phyloP scores from a whole-genome alignment of 2,888 invertebrate genomes.

The Polyommatus iphigenia region DNA sequence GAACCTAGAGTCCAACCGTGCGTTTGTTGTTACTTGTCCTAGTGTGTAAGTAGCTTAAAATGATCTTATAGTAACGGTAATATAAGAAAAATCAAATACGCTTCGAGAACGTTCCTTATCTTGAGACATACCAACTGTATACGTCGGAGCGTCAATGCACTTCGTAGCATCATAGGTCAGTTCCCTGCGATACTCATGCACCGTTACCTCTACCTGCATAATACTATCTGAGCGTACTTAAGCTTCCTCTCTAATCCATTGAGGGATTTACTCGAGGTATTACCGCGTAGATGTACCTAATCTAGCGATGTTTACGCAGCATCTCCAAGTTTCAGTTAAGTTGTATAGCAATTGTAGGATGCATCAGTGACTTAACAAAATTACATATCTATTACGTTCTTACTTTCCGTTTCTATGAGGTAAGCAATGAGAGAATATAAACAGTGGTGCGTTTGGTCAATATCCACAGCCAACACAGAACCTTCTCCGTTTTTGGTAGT shows the following conservation, averaged over 20 bases:
- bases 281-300: background rate
- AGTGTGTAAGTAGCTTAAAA: background rate
- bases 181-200: conserved; percentile 75
- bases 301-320: background rate
- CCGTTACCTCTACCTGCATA: conserved; percentile 67
- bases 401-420: conserved; percentile 45
- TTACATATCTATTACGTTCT: conserved; percentile 68
- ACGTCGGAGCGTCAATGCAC: conserved; percentile 76
- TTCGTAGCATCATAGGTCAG: conserved; percentile 78
- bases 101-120: conserved; percentile 46
- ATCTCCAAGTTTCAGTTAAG: background rate
- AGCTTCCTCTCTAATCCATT: background rate
- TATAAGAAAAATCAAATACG: background rate
- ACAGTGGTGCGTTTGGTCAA: background rate
- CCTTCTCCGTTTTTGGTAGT: too few relatives aligned
- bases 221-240: background rate
- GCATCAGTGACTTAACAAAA: conserved; percentile 73
- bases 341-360: conserved; percentile 63
- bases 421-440: background rate
- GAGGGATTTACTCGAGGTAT: background rate
- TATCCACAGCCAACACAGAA: too few relatives aligned
- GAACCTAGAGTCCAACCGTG: too few relatives aligned
- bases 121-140: conserved; percentile 75
- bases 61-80: background rate
- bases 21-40: background rate